Evolutionary conservation across 2,888 invertebrate species (phyloP), one percentile per base, ranked within the genome.

Genomic region (Entomobrya multifasciata): DNA sequence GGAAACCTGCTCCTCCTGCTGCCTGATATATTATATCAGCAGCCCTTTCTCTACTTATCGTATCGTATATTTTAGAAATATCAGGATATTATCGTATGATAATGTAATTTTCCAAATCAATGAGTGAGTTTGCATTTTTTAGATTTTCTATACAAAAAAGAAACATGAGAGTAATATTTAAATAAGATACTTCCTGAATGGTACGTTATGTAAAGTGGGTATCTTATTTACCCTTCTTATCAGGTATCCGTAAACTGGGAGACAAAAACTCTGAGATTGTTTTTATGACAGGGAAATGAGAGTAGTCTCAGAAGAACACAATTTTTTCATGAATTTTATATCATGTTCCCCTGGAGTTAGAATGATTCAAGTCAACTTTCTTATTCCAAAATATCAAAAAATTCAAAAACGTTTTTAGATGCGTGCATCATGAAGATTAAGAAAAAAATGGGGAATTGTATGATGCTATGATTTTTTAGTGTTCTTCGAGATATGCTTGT

Each of bases 291-390:
- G n/a, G n/a, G n/a, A n/a, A n/a, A n/a, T n/a, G n/a, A n/a, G n/a
- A n/a, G n/a, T n/a, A n/a, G n/a, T n/a, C n/a, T n/a, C n/a, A n/a
- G n/a, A n/a, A n/a, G n/a, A n/a, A n/a, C n/a, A n/a, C n/a, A n/a
- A n/a, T n/a, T n/a, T n/a, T 87, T 82, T 83, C 83, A 87, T 87
- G 87, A 82, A 87, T 87, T 87, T 87, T 82, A 83, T 87, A 87
- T 83, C 55, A 87, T n/a, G 78, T 70, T 83, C 67, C 85, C 86
- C 86, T 87, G 87, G 82, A 77, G 87, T 77, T 80, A 44, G 27
- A 22, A 67, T 76, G 57, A 76, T 60, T 74, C 72, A 52, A 72
- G 52, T 49, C 49, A 52, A 52, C 49, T 72, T 72, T 72, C 47
- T 52, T 25, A 72, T 72, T 72, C 30, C 20, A n/a, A 70, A 27